A percentile compares a stretch with the other conserved stretches of the same genome.
Evolutionary conservation across 2,113 vertebrate genomes (phyloP).

Genomic region (Solea solea): DNA sequence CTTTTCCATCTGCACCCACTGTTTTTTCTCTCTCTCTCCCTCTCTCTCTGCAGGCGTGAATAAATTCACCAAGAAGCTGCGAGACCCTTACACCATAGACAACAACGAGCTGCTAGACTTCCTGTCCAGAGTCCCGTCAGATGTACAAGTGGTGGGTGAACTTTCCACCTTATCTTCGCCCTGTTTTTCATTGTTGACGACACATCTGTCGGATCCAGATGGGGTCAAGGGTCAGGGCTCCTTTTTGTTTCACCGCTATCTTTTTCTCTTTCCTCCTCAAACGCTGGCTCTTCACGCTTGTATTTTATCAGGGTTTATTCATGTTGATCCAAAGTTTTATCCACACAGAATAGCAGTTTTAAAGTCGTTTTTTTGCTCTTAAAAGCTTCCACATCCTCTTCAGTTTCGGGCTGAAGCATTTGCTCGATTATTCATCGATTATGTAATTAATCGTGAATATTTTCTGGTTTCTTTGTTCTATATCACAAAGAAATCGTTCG

Average conservation of each 20-base stretch:
- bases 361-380: constrained; percentile 62
- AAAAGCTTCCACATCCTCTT: constrained; percentile 65
- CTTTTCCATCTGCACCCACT: not conserved
- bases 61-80: constrained; percentile 99
- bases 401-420: constrained; percentile 40
- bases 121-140: constrained; percentile 96
- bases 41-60: constrained; percentile 88
- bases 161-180: constrained; percentile 26
- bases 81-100: constrained; percentile 94
- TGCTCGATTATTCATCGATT: too few species aligned
- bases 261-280: constrained; percentile 20
- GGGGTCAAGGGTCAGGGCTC: constrained; percentile 18
- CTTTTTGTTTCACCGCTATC: constrained; percentile 11
- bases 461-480: too few species aligned
- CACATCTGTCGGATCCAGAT: constrained; percentile 21
- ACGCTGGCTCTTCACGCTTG: constrained; percentile 17
- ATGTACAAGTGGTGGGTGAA: constrained; percentile 96
- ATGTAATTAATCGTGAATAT: too few species aligned
- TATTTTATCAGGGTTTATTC: constrained; percentile 20
- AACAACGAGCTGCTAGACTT: constrained; percentile 99
- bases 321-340: constrained; percentile 31
- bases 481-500: too few species aligned
- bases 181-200: constrained; percentile 19
- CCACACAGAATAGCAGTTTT: constrained; percentile 51
- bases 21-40: not conserved